phyloP scores from a whole-genome alignment of 2,888 invertebrate genomes.

The Fabriciana adippe region DNA sequence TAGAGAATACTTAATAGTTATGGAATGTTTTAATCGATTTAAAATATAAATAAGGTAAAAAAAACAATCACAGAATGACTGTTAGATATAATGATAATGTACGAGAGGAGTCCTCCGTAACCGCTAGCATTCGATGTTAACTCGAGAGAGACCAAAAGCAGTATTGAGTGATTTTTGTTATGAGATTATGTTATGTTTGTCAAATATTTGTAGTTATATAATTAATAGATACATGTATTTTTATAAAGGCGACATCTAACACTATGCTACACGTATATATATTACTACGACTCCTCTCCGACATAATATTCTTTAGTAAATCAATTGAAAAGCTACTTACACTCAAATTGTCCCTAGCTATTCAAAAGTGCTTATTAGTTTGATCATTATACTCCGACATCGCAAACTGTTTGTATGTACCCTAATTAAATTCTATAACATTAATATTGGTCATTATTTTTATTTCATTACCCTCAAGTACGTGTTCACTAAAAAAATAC shows the following conservation, averaged over 20 bases:
- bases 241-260: constrained; percentile 39
- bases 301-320: constrained; percentile 54
- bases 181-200: constrained; percentile 41
- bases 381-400: constrained; percentile 79
- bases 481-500: neutral
- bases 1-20: constrained; percentile 67
- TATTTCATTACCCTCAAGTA: constrained; percentile 11
- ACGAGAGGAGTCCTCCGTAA: constrained; percentile 47
- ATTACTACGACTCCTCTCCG: constrained; percentile 64
- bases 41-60: constrained; percentile 51
- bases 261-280: constrained; percentile 37
- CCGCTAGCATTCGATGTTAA: constrained; percentile 30
- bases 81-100: constrained; percentile 42
- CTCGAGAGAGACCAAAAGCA: constrained; percentile 41
- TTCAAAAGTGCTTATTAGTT: constrained; percentile 79
- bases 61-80: constrained; percentile 41
- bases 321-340: constrained; percentile 62
- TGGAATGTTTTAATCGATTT: constrained; percentile 74
- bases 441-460: constrained; percentile 64
- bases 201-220: constrained; percentile 42
- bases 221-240: constrained; percentile 49
- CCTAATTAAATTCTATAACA: constrained; percentile 82
- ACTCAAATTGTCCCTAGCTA: constrained; percentile 72
- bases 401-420: constrained; percentile 82
- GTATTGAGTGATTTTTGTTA: constrained; percentile 42